Conservation (phyloP, 2,888 invertebrate genomes). For the Phengaris alcon region DNA sequence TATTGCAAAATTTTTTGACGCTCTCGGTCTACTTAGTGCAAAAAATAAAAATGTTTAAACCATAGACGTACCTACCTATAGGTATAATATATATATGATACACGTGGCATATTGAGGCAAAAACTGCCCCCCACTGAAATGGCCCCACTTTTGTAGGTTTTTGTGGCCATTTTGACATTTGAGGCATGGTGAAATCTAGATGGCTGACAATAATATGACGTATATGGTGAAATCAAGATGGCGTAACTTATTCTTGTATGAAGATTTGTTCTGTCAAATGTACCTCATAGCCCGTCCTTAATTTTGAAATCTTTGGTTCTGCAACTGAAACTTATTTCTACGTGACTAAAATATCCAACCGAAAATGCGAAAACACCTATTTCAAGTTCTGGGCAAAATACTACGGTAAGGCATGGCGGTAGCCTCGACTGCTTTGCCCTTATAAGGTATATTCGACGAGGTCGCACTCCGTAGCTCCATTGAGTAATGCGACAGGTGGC, state of each 20-base stretch:
- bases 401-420: slow-evolving; percentile 51
- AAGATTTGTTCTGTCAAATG: too few relatives aligned
- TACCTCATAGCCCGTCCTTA: too few relatives aligned
- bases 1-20: neutral
- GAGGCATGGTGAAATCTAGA: too few relatives aligned
- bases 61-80: too few relatives aligned
- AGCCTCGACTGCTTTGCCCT: slow-evolving; percentile 67
- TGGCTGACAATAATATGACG: too few relatives aligned
- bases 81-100: too few relatives aligned
- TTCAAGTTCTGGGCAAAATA: slow-evolving; percentile 24
- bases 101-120: too few relatives aligned
- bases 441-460: slow-evolving; percentile 71
- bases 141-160: too few relatives aligned
- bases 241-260: too few relatives aligned
- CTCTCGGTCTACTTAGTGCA: neutral
- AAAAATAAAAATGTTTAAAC: neutral
- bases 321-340: neutral
- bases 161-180: too few relatives aligned
- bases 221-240: too few relatives aligned
- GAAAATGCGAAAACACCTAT: neutral
- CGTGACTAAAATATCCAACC: neutral
- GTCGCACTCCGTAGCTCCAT: slow-evolving; percentile 65
- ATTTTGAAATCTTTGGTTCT: neutral
- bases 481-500: slow-evolving; percentile 45
- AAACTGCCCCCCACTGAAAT: too few relatives aligned